Evolutionary conservation across 2,797 vertebrate genomes (phyloP).

Genomic region (Thunnus albacares): DNA sequence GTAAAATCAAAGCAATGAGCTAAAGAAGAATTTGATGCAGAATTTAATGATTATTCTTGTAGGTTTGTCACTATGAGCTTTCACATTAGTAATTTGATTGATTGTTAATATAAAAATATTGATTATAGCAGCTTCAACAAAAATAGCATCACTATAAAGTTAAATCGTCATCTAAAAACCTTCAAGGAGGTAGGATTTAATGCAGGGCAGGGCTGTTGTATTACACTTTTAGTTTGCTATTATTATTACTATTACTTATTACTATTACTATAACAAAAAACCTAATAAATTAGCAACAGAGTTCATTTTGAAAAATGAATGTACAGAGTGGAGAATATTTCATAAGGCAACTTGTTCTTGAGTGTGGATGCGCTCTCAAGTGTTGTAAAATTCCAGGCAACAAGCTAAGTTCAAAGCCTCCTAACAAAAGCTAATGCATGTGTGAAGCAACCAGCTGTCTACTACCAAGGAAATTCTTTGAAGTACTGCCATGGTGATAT

Average conservation of each 20-base stretch:
- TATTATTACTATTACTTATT: neutral
- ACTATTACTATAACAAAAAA: too few relatives aligned
- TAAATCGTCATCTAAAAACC: neutral
- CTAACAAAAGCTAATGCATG: slow-evolving; percentile 49
- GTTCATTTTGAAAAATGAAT: slow-evolving; percentile 5
- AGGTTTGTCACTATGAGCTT: neutral
- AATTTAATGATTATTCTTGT: neutral
- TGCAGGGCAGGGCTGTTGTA: neutral
- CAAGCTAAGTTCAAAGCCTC: slow-evolving; percentile 60
- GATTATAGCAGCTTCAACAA: neutral
- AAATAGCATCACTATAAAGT: neutral
- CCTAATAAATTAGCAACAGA: neutral
- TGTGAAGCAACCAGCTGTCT: slow-evolving; percentile 53
- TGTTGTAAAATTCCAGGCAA: slow-evolving; percentile 51
- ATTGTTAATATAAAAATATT: slow-evolving; percentile 19
- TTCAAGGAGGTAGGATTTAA: neutral
- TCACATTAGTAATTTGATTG: slow-evolving; percentile 2
- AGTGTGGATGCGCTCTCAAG: slow-evolving; percentile 30
- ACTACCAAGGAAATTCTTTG: slow-evolving; percentile 56
- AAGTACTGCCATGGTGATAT: slow-evolving; percentile 63
- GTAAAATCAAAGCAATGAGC: neutral
- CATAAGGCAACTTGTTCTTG: slow-evolving; percentile 21
- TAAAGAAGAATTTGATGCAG: neutral
- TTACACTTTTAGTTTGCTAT: neutral
- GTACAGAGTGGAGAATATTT: slow-evolving; percentile 25